Base-by-base conservation (phyloP, 1,140 invertebrate species). In the Anoplolepis gracilipes region DNA sequence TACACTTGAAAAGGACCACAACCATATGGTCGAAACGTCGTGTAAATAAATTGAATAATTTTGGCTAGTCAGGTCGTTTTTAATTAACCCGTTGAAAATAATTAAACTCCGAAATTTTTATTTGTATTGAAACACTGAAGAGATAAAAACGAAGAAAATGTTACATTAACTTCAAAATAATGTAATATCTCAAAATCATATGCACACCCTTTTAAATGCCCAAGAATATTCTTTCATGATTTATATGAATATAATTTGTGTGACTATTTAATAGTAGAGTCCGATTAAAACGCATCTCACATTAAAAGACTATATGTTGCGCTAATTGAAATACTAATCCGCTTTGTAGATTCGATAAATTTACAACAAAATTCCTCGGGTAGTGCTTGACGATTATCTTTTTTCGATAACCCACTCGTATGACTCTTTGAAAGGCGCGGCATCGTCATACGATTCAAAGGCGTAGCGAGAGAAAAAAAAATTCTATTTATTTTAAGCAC, bases 341-440 rank as follows among this genome's bases (percentile, higher is more conserved):
- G 6, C 61, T 76, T 28, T 5, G 10, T 1, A 76, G 36, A 39
- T 76, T 76, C 10, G 33, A 61, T 39, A 39, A 76, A 61, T 61
- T 6, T 22, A 22, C 30, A 25, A 1, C 13, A 6, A 8, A 73
- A 25, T 7, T 36, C n/a, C 11, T 69, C 67, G 13, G n/a, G n/a
- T 19, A 46, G 13, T 69, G 7, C 46, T 75, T 36, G 22, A 22
- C 19, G 53, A 61, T 61, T 61, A 61, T 59, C 19, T 61, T 28
- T 76, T 16, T 61, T 25, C 33, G 69, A 55, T 72, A 72, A 53
- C 46, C 16, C 42, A 70, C 16, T 30, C 25, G 16, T 30, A 30
- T 49, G 33, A 75, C 59, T 73, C 22, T 73, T 13, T 33, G 5
- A 30, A 53, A 70, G 19, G 7, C n/a, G 49, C 11, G 49, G n/a